Evolutionary conservation across 2,888 invertebrate genomes (phyloP).

Genomic region (Ophion ventricosus): DNA sequence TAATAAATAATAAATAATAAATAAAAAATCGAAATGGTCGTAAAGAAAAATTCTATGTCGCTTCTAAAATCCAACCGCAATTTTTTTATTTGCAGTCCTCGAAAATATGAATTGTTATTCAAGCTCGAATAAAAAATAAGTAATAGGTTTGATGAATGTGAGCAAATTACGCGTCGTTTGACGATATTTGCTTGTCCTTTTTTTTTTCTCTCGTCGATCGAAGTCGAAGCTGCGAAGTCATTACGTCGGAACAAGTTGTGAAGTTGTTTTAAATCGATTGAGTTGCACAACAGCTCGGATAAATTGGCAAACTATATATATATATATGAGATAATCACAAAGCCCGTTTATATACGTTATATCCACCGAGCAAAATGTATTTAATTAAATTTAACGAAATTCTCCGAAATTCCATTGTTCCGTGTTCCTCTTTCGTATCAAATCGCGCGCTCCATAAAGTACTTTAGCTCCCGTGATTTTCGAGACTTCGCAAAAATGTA

Average conservation of each 20-base stretch:
- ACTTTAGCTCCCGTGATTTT: neutral
- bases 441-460: neutral
- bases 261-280: conserved; percentile 6
- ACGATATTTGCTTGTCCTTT: neutral
- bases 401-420: neutral
- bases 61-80: neutral
- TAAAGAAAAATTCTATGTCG: too few species aligned
- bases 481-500: neutral
- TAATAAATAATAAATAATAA: too few species aligned
- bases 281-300: neutral
- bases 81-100: neutral
- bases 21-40: too few species aligned
- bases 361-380: conserved; percentile 2
- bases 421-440: neutral
- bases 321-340: too few species aligned
- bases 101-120: neutral
- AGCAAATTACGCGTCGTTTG: neutral
- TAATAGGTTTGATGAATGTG: neutral
- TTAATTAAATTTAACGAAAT: conserved; percentile 9
- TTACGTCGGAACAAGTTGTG: neutral
- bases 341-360: neutral
- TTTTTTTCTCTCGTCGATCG: neutral
- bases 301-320: conserved; percentile 5
- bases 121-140: neutral
- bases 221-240: neutral